These are phyloP conservation scores for Marasmarcha lunaedactyla DNA, from an alignment of 2,888 invertebrate genomes.

Conservation along the genomic window DNA sequence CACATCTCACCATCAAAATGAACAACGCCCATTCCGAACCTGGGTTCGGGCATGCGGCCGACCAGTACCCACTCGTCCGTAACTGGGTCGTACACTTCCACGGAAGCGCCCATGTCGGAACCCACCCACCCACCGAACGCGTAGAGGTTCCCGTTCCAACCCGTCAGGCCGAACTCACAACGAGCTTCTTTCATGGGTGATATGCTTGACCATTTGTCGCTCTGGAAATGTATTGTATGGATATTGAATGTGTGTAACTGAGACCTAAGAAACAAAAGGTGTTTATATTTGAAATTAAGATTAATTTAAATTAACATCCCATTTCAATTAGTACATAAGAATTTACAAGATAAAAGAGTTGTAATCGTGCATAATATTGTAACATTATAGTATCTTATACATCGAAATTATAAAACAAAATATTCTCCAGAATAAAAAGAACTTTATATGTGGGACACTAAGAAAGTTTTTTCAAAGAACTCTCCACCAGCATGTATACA, in stretches of 20 bases:
- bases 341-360: too few species aligned
- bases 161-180: slow-evolving; percentile 91
- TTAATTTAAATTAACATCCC: too few species aligned
- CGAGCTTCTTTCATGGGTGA: slow-evolving; percentile 85
- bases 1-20: slow-evolving; percentile 82
- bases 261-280: neutral
- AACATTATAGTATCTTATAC: too few species aligned
- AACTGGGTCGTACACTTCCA: slow-evolving; percentile 88
- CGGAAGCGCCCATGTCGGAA: slow-evolving; percentile 88
- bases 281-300: neutral
- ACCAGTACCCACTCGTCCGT: slow-evolving; percentile 81
- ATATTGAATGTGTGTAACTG: too few species aligned
- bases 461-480: too few species aligned
- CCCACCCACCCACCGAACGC: slow-evolving; percentile 96
- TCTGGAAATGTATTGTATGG: slow-evolving; percentile 38
- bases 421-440: too few species aligned
- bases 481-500: too few species aligned
- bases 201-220: slow-evolving; percentile 72
- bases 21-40: slow-evolving; percentile 93
- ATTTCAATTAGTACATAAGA: too few species aligned
- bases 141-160: slow-evolving; percentile 84
- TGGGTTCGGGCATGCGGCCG: slow-evolving; percentile 84
- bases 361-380: too few species aligned
- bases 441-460: too few species aligned
- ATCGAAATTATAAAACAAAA: too few species aligned